Conservation (phyloP, 2,888 invertebrate genomes). For the Belgica antarctica region DNA sequence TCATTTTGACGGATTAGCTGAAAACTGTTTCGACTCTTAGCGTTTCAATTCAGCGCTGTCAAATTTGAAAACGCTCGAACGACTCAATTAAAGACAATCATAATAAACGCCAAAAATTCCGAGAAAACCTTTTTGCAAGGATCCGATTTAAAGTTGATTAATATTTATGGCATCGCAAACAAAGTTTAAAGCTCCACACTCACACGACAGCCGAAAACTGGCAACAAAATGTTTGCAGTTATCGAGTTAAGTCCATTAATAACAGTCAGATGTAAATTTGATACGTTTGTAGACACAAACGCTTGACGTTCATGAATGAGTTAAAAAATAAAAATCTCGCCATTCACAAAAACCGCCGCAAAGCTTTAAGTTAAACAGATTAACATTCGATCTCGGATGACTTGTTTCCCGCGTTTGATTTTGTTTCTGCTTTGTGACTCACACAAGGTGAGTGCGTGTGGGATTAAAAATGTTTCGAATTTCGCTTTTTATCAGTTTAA, state of each 20-base stretch:
- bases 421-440: not conserved
- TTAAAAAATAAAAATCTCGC: not conserved
- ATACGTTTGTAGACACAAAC: constrained; percentile 10
- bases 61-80: too few species aligned
- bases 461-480: too few species aligned
- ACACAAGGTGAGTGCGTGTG: not conserved
- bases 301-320: not conserved
- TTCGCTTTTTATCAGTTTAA: constrained; percentile 2
- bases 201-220: not conserved
- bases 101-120: not conserved
- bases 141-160: not conserved
- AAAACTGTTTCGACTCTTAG: too few species aligned
- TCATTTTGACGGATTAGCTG: too few species aligned
- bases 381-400: not conserved
- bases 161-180: constrained; percentile 15
- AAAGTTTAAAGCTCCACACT: not conserved
- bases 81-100: constrained; percentile 14
- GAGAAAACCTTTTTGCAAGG: too few species aligned
- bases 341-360: constrained; percentile 17
- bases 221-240: not conserved
- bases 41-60: too few species aligned
- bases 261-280: constrained; percentile 20
- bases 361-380: not conserved
- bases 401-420: not conserved
- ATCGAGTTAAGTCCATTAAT: not conserved